A percentile compares a stretch with the other conserved stretches of the same genome.
These are phyloP conservation scores for Cryptosula pallasiana DNA, from an alignment of 2,888 invertebrate species.

Conservation along the genomic window DNA sequence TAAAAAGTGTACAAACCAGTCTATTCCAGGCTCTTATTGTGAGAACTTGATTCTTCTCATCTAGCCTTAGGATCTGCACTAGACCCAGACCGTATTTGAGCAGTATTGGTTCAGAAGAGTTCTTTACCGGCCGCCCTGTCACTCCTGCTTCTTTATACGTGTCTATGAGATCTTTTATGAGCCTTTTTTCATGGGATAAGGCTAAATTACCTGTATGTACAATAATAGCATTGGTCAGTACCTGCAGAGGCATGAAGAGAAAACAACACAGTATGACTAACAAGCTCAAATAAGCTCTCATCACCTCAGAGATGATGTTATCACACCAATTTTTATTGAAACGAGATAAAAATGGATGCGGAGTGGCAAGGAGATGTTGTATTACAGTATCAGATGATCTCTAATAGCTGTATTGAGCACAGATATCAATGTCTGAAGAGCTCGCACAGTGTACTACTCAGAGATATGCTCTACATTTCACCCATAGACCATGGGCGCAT, in stretches of 20 bases:
- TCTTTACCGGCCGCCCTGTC: constrained; percentile 48
- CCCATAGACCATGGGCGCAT: not conserved
- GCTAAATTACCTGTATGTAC: constrained; percentile 36
- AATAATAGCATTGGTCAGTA: not conserved
- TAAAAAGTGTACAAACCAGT: too few species aligned
- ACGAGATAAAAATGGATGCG: too few species aligned
- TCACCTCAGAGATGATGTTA: too few species aligned
- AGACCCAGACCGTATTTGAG: constrained; percentile 50
- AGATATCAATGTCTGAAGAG: too few species aligned
- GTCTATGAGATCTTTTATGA: constrained; percentile 45
- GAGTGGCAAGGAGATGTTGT: too few species aligned
- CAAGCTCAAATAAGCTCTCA: too few species aligned
- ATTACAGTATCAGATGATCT: too few species aligned
- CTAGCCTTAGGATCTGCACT: constrained; percentile 53
- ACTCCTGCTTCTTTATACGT: constrained; percentile 46
- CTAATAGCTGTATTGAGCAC: too few species aligned
- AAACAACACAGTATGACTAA: too few species aligned
- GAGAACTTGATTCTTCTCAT: constrained; percentile 53
- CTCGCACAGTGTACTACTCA: too few species aligned
- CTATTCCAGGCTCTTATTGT: constrained; percentile 52
- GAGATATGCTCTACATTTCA: too few species aligned
- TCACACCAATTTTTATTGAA: too few species aligned
- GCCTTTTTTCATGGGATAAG: constrained; percentile 49
- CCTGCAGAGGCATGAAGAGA: not conserved
- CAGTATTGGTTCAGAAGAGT: constrained; percentile 44